phyloP scores from a whole-genome alignment of 1,140 invertebrate genomes.

The Platyscapa corneri region DNA sequence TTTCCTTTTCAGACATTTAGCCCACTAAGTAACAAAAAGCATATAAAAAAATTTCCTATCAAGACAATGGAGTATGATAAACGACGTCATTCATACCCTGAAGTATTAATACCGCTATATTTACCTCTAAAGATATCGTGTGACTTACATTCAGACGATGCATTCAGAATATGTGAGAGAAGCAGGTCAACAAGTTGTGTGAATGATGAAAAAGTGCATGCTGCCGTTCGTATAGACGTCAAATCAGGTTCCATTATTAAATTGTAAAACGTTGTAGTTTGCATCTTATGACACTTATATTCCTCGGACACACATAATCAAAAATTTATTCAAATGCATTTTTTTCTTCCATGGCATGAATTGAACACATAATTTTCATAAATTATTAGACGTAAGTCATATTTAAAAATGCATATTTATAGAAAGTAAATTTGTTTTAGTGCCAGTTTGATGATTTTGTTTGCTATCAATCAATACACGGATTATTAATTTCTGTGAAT shows the following conservation, averaged over 20 bases:
- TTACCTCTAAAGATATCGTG: background rate
- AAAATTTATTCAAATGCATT: too few relatives aligned
- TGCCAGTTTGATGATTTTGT: too few relatives aligned
- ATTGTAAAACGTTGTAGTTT: background rate
- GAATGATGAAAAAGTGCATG: background rate
- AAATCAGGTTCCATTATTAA: slow-evolving; percentile 19
- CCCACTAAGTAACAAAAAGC: background rate
- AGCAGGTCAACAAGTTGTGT: slow-evolving; percentile 3
- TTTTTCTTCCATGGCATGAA: too few relatives aligned
- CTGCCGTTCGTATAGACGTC: background rate
- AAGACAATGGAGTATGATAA: background rate
- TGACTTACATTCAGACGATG: background rate
- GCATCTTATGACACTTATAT: background rate
- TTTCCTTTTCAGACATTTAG: slow-evolving; percentile 1
- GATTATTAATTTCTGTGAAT: too few relatives aligned
- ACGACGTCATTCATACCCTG: background rate
- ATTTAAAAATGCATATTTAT: too few relatives aligned
- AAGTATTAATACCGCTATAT: background rate
- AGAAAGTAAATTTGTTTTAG: too few relatives aligned
- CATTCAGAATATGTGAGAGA: background rate
- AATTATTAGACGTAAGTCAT: too few relatives aligned
- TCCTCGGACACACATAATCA: too few relatives aligned
- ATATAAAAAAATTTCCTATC: background rate
- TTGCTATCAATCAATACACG: too few relatives aligned
- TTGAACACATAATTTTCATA: too few relatives aligned